These are phyloP conservation scores for Dione vanillae DNA, from an alignment of 2,888 invertebrate species.

Conservation along the genomic window DNA sequence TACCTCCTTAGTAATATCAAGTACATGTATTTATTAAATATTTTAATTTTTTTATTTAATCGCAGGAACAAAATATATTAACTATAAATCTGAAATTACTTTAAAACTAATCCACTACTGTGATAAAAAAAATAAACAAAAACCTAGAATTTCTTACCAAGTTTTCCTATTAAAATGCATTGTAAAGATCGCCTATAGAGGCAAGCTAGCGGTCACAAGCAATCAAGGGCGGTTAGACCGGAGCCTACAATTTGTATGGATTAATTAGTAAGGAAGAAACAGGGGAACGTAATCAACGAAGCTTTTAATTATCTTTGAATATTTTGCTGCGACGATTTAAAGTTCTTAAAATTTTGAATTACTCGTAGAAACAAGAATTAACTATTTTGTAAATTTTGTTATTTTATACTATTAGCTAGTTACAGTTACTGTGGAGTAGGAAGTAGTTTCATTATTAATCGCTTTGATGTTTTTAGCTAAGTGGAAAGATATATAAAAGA, in stretches of 20 bases:
- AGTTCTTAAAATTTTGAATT: constrained; percentile 22
- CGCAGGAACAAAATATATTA: no score
- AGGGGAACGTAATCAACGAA: constrained; percentile 49
- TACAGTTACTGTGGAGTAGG: no score
- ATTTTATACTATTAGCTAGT: background rate
- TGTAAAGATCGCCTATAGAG: constrained; percentile 24
- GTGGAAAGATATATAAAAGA: no score
- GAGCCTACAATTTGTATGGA: constrained; percentile 66
- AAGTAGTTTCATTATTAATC: no score
- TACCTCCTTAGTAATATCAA: no score
- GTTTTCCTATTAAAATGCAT: constrained; percentile 32
- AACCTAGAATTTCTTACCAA: constrained; percentile 18
- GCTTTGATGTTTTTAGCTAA: no score
- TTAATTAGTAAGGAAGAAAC: constrained; percentile 63
- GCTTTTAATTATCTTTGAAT: constrained; percentile 45
- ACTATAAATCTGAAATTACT: background rate
- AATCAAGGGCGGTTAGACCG: constrained; percentile 63
- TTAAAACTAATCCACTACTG: background rate
- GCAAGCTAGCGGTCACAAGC: constrained; percentile 56
- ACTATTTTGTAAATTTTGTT: background rate
- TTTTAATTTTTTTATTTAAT: no score
- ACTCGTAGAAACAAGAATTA: constrained; percentile 4
- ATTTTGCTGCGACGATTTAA: constrained; percentile 29
- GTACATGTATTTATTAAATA: no score
- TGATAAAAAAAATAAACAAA: background rate